These are phyloP conservation scores for Hydrolagus affinis DNA, from an alignment of 2,113 vertebrate species.

Conservation along the genomic window DNA sequence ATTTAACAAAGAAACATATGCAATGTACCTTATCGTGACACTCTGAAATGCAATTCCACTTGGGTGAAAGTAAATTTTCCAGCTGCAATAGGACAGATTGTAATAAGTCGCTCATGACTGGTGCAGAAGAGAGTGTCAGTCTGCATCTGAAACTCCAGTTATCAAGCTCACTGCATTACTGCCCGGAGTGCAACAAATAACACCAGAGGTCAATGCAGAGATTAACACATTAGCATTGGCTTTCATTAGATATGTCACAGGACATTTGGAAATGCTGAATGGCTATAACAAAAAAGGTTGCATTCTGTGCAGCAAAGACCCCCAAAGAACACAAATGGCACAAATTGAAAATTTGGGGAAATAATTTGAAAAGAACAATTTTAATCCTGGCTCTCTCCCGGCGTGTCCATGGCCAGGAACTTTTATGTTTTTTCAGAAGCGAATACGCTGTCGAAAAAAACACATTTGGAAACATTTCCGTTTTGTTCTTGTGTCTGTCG, in stretches of 20 bases:
- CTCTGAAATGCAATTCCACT: conserved; percentile 53
- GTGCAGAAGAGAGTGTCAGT: conserved; percentile 52
- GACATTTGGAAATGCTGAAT: neutral
- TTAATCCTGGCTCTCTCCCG: no score
- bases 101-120: conserved; percentile 63
- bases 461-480: neutral
- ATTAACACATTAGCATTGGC: conserved; percentile 40
- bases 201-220: conserved; percentile 40
- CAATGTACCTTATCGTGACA: conserved; percentile 55
- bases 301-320: neutral
- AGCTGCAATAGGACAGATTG: conserved; percentile 52
- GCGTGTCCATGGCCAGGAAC: no score
- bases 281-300: neutral
- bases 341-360: neutral
- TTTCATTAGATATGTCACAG: neutral
- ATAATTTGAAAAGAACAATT: neutral
- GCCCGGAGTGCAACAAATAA: conserved; percentile 37
- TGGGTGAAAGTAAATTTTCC: conserved; percentile 61
- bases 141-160: conserved; percentile 50
- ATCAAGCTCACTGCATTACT: conserved; percentile 44
- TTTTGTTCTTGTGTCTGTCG: neutral
- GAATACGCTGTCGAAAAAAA: neutral
- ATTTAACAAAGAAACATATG: conserved; percentile 46
- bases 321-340: neutral
- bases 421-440: neutral